Percentiles rank a stretch among this genome's conserved stretches.
phyloP scores from a whole-genome alignment of 2,797 vertebrate species.

The Rhadinocentrus ornatus region DNA sequence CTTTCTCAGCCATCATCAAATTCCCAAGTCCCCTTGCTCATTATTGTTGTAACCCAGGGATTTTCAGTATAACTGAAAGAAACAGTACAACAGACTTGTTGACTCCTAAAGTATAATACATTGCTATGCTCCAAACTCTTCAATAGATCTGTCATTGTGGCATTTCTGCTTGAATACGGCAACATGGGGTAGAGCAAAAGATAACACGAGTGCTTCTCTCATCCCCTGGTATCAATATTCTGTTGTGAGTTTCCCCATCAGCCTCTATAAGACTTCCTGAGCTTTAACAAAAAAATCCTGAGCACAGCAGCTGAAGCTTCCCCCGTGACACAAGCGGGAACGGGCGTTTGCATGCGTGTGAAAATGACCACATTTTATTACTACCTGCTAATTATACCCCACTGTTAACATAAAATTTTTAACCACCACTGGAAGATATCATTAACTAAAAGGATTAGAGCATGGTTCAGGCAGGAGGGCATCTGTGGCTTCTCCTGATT shows the following conservation, averaged over 20 bases:
- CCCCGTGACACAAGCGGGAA: neutral
- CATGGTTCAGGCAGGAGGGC: slow-evolving; percentile 67
- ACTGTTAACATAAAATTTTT: slow-evolving; percentile 85
- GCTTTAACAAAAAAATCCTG: neutral
- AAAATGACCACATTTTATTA: slow-evolving; percentile 46
- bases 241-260: slow-evolving; percentile 9
- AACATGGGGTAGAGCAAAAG: neutral
- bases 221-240: slow-evolving; percentile 9
- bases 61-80: slow-evolving; percentile 11
- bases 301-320: slow-evolving; percentile 15
- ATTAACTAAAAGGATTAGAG: slow-evolving; percentile 90
- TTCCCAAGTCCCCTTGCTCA: slow-evolving; percentile 5
- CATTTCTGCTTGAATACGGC: slow-evolving; percentile 1
- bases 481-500: slow-evolving; percentile 79
- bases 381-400: slow-evolving; percentile 84
- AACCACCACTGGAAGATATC: slow-evolving; percentile 81
- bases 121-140: neutral
- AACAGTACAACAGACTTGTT: slow-evolving; percentile 4
- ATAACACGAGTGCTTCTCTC: neutral
- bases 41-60: slow-evolving; percentile 11
- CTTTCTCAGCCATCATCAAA: slow-evolving; percentile 22
- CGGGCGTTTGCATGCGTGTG: slow-evolving; percentile 6
- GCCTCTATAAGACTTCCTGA: slow-evolving; percentile 14
- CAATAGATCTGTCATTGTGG: neutral
- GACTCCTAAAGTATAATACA: slow-evolving; percentile 10